A percentile compares a stretch with the other conserved stretches of the same genome.
Conservation (phyloP, 2,888 invertebrate species). For the Scelioninae gen. 1 region DNA sequence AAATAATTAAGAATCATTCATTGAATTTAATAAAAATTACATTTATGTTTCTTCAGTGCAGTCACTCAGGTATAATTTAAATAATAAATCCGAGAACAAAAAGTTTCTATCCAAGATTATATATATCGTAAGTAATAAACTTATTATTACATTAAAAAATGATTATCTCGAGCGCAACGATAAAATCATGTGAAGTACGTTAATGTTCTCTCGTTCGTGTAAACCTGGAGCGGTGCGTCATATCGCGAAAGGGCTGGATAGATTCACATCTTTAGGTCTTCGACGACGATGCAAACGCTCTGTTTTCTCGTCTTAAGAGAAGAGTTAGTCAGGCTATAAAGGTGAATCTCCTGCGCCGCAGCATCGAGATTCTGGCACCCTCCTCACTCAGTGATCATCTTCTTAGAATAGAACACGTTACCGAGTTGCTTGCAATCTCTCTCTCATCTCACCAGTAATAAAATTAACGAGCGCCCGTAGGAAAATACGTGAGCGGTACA, state of each 20-base stretch:
- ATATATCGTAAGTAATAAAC: constrained; percentile 39
- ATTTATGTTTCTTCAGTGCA: too few relatives aligned
- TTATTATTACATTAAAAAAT: constrained; percentile 39
- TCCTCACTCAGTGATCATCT: constrained; percentile 66
- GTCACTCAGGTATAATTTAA: background rate
- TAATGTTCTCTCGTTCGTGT: constrained; percentile 41
- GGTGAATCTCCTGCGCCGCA: constrained; percentile 63
- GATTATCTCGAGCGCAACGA: constrained; percentile 39
- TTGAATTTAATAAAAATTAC: too few relatives aligned
- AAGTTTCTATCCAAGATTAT: too few relatives aligned
- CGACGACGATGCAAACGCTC: constrained; percentile 64
- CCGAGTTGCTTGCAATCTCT: constrained; percentile 67
- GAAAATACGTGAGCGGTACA: constrained; percentile 67
- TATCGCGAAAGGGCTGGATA: constrained; percentile 63
- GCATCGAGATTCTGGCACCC: constrained; percentile 72
- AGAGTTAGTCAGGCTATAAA: constrained; percentile 67
- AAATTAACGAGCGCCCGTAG: constrained; percentile 69
- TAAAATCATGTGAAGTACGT: constrained; percentile 56
- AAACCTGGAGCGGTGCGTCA: constrained; percentile 45
- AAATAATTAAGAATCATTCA: too few relatives aligned
- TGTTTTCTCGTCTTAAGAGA: constrained; percentile 57
- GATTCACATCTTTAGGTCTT: constrained; percentile 68
- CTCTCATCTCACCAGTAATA: constrained; percentile 66
- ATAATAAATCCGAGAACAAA: too few relatives aligned
- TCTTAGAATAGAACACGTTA: constrained; percentile 69